Conservation (phyloP, 2,113 vertebrate species). For the Megaptera novaeangliae region DNA sequence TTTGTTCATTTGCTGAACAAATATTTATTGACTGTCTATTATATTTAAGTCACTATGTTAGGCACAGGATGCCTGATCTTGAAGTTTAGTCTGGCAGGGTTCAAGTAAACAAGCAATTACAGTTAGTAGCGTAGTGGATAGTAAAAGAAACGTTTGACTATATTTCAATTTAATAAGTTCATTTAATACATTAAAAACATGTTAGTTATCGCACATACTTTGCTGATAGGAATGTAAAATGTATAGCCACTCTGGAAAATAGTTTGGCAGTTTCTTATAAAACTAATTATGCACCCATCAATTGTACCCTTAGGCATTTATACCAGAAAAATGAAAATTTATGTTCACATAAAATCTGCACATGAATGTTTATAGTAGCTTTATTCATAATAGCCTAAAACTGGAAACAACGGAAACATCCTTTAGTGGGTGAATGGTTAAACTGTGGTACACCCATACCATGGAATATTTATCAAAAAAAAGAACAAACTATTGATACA, state of each 20-base stretch:
- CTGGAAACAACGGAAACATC: background rate
- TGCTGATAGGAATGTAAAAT: background rate
- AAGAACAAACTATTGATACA: background rate
- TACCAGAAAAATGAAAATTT: conserved; percentile 20
- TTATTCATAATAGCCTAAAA: background rate
- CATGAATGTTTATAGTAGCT: background rate
- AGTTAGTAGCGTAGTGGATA: background rate
- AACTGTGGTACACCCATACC: background rate
- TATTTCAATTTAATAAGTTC: background rate
- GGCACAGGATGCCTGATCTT: background rate
- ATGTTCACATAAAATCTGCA: background rate
- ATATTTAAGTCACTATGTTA: background rate
- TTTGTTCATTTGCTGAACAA: background rate
- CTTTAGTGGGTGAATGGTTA: background rate
- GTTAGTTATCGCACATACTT: background rate
- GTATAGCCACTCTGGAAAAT: background rate
- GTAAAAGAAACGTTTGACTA: background rate
- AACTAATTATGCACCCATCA: background rate
- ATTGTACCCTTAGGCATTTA: background rate
- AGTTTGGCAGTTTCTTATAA: conserved; percentile 6
- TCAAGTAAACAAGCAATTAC: background rate
- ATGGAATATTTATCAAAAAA: background rate
- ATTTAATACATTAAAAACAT: background rate
- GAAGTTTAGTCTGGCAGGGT: background rate
- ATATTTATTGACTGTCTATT: background rate